Conservation (phyloP, 2,797 vertebrate genomes). For the Pseudomugil tenellus region DNA sequence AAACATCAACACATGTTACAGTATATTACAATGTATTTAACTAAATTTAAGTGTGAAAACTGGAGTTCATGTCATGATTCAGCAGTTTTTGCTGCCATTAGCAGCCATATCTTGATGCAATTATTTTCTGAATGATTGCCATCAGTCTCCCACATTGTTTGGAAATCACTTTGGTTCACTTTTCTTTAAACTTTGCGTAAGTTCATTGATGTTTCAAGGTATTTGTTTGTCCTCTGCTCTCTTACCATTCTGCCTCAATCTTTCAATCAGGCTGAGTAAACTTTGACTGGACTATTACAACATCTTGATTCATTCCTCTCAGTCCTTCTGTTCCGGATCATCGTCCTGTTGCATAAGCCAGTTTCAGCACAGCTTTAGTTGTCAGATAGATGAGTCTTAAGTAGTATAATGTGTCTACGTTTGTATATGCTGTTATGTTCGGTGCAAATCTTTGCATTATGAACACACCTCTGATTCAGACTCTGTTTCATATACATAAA, state of each 20-base stretch:
- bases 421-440: too few relatives aligned
- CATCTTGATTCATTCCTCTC: not conserved
- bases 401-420: not conserved
- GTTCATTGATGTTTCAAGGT: not conserved
- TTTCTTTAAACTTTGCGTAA: not conserved
- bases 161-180: not conserved
- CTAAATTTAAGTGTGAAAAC: not conserved
- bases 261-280: not conserved
- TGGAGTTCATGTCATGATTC: not conserved
- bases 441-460: too few relatives aligned
- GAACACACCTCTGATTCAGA: too few relatives aligned
- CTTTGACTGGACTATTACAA: not conserved
- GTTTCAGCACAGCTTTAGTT: not conserved
- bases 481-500: too few relatives aligned
- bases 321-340: not conserved
- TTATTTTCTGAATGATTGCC: not conserved
- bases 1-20: not conserved
- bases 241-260: not conserved
- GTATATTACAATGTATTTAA: not conserved
- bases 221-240: not conserved
- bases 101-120: not conserved
- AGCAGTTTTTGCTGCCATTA: not conserved
- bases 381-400: too few relatives aligned
- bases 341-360: not conserved
- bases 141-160: not conserved